Evolutionary conservation across 1,140 invertebrate species (phyloP), one percentile per base, ranked within the genome.

Genomic region (Geopemphigus sp.): DNA sequence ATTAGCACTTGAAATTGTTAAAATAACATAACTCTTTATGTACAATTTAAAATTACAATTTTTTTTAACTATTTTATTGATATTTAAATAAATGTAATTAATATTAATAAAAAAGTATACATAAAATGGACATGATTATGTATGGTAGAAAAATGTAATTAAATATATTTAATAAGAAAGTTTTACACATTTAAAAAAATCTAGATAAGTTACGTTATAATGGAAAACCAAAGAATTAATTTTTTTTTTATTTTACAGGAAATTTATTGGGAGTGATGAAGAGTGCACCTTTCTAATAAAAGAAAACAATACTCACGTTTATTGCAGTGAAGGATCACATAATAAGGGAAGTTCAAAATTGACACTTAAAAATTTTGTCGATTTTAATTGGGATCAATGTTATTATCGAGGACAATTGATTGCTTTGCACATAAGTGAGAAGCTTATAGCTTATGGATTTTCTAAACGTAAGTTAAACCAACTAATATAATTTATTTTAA

Each of bases 381-480:
- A 97, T 83, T 97, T 94, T 85, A 92, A 92, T 81, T 98, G 96
- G 95, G 95, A 97, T 84, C 89, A 91, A 39, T 90, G 91, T 83
- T 93, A 93, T 84, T 94, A 95, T 83, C 88, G 89, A 12, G 95
- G 95, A 1, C 93, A 95, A 83, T 85, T 98, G 29, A 88, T 97
- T n/a, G 94, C 95, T 54, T 91, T 95, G 66, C 95, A 98, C 86
- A 90, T 92, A 81, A 91, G 90, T 85, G 92, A 93, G 82, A 92
- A 92, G 83, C 94, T 93, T 85, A 87, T 96, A 82, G 95, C 95
- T 0, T 98, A 97, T 88, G 93, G 91, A 66, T 91, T 97, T 74
- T 95, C 93, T 90, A 92, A 94, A 95, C 87, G 57, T 76, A 82
- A 50, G 50, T 32, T 63, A 19, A 64, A 32, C 3, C 3, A 12